A percentile compares a stretch with the other conserved stretches of the same genome.
Evolutionary conservation across 2,113 vertebrate genomes (phyloP).

Genomic region (Chloropsis hardwickii): DNA sequence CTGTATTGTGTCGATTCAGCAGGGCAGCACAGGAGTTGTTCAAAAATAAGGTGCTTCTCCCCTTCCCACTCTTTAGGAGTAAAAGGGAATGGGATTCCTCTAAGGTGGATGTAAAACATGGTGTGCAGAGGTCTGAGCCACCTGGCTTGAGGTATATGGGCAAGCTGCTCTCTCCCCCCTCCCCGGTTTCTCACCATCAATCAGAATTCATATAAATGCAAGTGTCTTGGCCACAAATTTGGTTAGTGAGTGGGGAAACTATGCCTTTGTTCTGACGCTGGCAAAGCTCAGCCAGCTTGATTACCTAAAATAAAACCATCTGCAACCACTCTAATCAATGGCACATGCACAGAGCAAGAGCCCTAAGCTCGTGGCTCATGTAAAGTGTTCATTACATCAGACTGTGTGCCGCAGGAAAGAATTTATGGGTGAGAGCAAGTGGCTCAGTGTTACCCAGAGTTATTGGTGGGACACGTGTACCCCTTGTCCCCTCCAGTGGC

Average conservation of each 20-base stretch:
- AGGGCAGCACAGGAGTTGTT: neutral
- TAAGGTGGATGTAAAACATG: neutral
- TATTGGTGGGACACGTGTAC: neutral
- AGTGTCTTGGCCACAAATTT: conserved; percentile 46
- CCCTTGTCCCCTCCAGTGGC: neutral
- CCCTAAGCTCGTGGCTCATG: neutral
- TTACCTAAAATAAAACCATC: conserved; percentile 68
- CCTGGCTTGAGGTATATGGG: neutral
- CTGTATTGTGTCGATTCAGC: neutral
- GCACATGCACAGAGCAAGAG: conserved; percentile 57
- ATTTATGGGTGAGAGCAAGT: neutral
- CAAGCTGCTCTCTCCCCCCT: neutral
- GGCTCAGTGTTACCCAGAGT: neutral
- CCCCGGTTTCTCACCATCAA: conserved; percentile 9
- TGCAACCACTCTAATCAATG: conserved; percentile 66
- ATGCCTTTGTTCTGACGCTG: conserved; percentile 62
- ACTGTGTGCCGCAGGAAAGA: neutral
- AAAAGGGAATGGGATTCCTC: neutral
- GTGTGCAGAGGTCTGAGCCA: neutral
- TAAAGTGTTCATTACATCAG: conserved; percentile 53
- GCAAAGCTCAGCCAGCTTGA: conserved; percentile 34
- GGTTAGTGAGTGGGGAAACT: conserved; percentile 45
- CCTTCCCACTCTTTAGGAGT: neutral
- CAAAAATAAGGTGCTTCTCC: neutral
- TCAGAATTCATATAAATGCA: conserved; percentile 13